Base-by-base conservation (phyloP, 2,797 vertebrate genomes). In the Muraenolepis orangiensis region DNA sequence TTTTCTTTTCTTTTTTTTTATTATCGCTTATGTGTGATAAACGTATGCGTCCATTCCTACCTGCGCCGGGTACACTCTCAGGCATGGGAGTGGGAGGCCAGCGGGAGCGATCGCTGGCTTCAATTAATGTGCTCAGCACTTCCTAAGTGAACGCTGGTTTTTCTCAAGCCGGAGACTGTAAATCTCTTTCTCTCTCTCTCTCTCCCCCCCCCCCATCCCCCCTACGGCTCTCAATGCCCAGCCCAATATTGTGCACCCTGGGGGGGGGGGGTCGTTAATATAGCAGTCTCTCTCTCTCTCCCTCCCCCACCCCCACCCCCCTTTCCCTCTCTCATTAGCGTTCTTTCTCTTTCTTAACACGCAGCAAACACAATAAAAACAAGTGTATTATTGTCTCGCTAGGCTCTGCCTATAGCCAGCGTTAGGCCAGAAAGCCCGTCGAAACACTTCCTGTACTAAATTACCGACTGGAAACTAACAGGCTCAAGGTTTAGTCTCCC, bases 301-400 rank as follows among this genome's bases (percentile, higher is more conserved):
- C 7, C 46, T n/a, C 46, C 3, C 20, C n/a, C 20, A 0, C 1
- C 2, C 46, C 6, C 20, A 5, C 46, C 10, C 20, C 20, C 46
- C 31, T 69, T 16, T 72, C 66, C 32, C 28, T 42, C 61, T 73
- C 46, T 74, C 74, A 64, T 38, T 76, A 70, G 20, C 72, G 29
- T 36, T 40, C 72, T 20, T n/a, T 66, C 72, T 42, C 69, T 38
- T 32, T 32, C 31, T 16, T 12, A 42, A 34, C 72, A 46, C 30
- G 23, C 74, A 34, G 23, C 73, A 34, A 20, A 28, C 26, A 68
- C 72, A 80, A 64, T 80, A 64, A 81, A 80, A 82, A 81, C 90
- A 83, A 86, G 84, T 83, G 86, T 86, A 81, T 88, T 83, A 89
- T 91, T 92, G 89, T 92, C 86, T 84, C 75, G 67, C 72, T 78